phyloP scores from a whole-genome alignment of 2,888 invertebrate genomes.

The Caenorhabditis angaria region DNA sequence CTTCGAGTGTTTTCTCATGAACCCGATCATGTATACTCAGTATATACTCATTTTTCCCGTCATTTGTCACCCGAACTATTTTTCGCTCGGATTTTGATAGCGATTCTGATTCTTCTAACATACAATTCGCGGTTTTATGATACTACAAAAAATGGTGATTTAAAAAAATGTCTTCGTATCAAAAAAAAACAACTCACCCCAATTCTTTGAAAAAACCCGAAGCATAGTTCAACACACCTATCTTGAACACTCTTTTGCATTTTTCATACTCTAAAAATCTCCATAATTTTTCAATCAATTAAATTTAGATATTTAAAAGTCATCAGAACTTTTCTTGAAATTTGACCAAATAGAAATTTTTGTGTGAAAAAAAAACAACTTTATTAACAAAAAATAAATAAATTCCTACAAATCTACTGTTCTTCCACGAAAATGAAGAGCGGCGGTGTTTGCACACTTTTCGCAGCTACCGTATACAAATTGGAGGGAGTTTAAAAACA shows the following conservation, averaged over 20 bases:
- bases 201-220: constrained; percentile 31
- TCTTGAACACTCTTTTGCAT: constrained; percentile 4
- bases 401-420: constrained; percentile 1
- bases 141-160: constrained; percentile 10
- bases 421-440: too few species aligned
- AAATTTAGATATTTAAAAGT: background rate
- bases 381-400: constrained; percentile 9
- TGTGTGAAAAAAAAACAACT: background rate
- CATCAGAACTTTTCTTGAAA: background rate
- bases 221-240: constrained; percentile 9
- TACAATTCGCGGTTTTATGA: background rate
- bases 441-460: too few species aligned
- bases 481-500: too few species aligned
- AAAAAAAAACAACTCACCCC: constrained; percentile 24
- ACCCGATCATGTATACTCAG: constrained; percentile 39
- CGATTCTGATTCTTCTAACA: constrained; percentile 8
- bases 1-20: constrained; percentile 42
- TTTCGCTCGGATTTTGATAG: background rate
- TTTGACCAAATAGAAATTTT: constrained; percentile 1
- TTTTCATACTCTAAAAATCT: background rate
- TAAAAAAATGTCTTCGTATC: background rate
- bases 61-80: background rate
- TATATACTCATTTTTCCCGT: constrained; percentile 8
- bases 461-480: too few species aligned
- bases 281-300: constrained; percentile 2